Conservation (phyloP, 2,888 invertebrate species). For the Harmothoe impar region DNA sequence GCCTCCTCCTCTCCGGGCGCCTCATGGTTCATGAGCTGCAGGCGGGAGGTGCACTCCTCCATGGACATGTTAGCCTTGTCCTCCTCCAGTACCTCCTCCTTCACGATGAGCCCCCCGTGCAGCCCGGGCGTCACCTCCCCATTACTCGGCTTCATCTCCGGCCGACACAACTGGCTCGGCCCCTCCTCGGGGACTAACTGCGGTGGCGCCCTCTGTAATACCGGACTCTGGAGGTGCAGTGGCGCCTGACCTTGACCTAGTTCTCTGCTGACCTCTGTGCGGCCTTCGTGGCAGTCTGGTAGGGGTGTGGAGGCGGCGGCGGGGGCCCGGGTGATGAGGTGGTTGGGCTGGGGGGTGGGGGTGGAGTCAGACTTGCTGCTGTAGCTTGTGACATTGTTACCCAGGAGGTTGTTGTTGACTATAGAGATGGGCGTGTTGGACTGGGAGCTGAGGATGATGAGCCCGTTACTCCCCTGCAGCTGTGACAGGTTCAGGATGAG, state of each 20-base stretch:
- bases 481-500: slow-evolving; percentile 92
- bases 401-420: slow-evolving; percentile 65
- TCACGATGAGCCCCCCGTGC: neutral
- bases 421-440: slow-evolving; percentile 83
- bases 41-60: neutral
- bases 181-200: neutral
- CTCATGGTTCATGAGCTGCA: neutral
- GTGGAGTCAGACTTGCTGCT: neutral
- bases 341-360: neutral
- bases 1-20: neutral
- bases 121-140: neutral
- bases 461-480: slow-evolving; percentile 88
- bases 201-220: neutral
- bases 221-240: neutral
- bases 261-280: neutral
- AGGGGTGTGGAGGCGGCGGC: neutral
- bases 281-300: neutral
- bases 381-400: slow-evolving; percentile 56
- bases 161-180: neutral
- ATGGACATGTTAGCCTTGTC: neutral
- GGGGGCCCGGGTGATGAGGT: neutral
- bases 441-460: slow-evolving; percentile 73
- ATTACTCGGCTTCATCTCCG: neutral
- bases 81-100: slow-evolving; percentile 1
- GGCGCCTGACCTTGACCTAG: slow-evolving; percentile 32